Evolutionary conservation across 2,888 invertebrate genomes (phyloP).

Genomic region (Plebejus argus): DNA sequence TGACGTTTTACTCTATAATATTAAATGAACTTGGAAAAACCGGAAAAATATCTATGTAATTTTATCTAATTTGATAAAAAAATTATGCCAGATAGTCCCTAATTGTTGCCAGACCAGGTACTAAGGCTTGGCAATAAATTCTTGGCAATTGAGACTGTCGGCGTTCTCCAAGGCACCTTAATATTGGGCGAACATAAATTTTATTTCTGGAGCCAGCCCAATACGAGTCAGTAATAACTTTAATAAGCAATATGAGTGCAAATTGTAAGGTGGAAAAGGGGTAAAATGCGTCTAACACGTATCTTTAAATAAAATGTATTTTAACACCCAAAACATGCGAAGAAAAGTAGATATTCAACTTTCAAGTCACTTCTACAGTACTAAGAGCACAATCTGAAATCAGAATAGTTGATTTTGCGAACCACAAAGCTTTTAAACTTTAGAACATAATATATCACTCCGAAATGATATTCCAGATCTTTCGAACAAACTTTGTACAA

Average conservation of each 20-base stretch:
- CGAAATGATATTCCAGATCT: slow-evolving; percentile 26
- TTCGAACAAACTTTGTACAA: slow-evolving; percentile 18
- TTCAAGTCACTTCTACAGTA: neutral
- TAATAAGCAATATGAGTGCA: slow-evolving; percentile 17
- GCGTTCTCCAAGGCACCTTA: slow-evolving; percentile 4
- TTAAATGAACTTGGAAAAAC: no score
- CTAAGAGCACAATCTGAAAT: neutral
- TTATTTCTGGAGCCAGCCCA: slow-evolving; percentile 27
- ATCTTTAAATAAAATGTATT: no score
- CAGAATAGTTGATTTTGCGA: slow-evolving; percentile 15
- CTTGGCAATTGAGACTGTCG: slow-evolving; percentile 27
- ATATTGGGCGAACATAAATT: slow-evolving; percentile 24
- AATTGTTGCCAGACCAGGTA: slow-evolving; percentile 21
- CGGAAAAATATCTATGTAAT: no score
- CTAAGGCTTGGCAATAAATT: slow-evolving; percentile 19
- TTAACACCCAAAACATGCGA: no score
- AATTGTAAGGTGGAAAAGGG: neutral
- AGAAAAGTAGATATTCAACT: slow-evolving; percentile 2
- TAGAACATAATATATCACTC: slow-evolving; percentile 17
- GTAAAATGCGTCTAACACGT: neutral
- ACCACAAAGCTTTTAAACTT: neutral
- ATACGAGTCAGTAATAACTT: slow-evolving; percentile 26
- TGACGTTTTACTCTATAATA: no score
- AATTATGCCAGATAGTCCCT: neutral
- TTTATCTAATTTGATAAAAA: neutral